These are phyloP conservation scores for Drosophila sproati DNA, from an alignment of 1,140 invertebrate species.

Conservation along the genomic window DNA sequence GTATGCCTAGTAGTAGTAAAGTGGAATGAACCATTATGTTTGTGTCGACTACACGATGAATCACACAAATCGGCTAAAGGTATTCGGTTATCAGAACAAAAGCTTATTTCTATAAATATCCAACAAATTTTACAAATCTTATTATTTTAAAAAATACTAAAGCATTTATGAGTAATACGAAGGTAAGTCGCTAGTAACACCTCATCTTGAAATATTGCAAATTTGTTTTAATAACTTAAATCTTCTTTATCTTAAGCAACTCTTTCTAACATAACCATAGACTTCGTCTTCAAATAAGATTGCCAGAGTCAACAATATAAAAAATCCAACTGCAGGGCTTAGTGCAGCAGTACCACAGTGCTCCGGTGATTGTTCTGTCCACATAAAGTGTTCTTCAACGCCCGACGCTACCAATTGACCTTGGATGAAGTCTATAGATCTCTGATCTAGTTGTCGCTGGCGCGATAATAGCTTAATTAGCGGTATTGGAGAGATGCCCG, in stretches of 20 bases:
- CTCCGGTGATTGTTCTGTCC: slow-evolving; percentile 45
- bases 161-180: too few species aligned
- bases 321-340: neutral
- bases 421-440: neutral
- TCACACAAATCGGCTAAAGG: too few species aligned
- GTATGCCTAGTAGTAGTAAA: neutral
- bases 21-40: neutral
- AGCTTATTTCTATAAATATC: neutral
- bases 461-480: slow-evolving; percentile 52
- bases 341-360: slow-evolving; percentile 35
- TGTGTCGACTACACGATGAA: too few species aligned
- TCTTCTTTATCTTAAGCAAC: too few species aligned
- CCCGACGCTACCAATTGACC: neutral
- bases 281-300: neutral
- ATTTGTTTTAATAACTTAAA: too few species aligned
- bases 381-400: slow-evolving; percentile 10
- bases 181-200: too few species aligned
- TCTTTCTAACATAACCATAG: too few species aligned
- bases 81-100: neutral
- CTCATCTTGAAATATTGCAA: too few species aligned
- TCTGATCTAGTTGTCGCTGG: slow-evolving; percentile 4
- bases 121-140: too few species aligned
- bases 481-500: slow-evolving; percentile 41
- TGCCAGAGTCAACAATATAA: neutral
- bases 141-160: too few species aligned